Conservation (phyloP, 1,140 invertebrate species). For the Magallana ariakensis region DNA sequence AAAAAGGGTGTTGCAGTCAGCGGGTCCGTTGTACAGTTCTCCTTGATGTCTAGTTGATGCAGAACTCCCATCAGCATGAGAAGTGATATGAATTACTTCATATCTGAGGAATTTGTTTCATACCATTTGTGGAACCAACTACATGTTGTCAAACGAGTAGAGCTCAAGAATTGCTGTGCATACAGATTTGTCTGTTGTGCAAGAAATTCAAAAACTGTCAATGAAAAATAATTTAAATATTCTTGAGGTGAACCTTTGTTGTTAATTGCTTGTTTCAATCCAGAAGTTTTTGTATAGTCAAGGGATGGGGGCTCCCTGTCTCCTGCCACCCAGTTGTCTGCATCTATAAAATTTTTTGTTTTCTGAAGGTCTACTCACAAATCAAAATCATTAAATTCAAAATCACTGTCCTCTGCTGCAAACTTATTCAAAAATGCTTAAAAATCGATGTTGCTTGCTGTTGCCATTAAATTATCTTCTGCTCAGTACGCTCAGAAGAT, state of each 20-base stretch:
- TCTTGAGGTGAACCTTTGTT: slow-evolving; percentile 20
- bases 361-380: not conserved
- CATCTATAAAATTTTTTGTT: not conserved
- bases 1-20: slow-evolving; percentile 49
- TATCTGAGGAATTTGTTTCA: slow-evolving; percentile 8
- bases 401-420: too few relatives aligned
- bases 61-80: slow-evolving; percentile 39
- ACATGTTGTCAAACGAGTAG: not conserved
- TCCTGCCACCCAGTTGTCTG: slow-evolving; percentile 14
- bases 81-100: slow-evolving; percentile 2
- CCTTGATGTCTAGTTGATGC: slow-evolving; percentile 15
- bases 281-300: not conserved
- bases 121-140: slow-evolving; percentile 33
- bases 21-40: slow-evolving; percentile 44
- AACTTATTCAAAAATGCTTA: too few relatives aligned
- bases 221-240: slow-evolving; percentile 3
- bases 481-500: too few relatives aligned
- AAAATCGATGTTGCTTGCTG: too few relatives aligned
- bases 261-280: not conserved
- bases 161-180: slow-evolving; percentile 11
- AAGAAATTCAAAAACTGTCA: slow-evolving; percentile 8
- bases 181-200: slow-evolving; percentile 35
- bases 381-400: slow-evolving; percentile 47
- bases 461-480: too few relatives aligned
- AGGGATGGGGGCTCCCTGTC: slow-evolving; percentile 27